These are phyloP conservation scores for Ceratosolen fusciceps DNA, from an alignment of 1,140 invertebrate genomes.

Conservation along the genomic window DNA sequence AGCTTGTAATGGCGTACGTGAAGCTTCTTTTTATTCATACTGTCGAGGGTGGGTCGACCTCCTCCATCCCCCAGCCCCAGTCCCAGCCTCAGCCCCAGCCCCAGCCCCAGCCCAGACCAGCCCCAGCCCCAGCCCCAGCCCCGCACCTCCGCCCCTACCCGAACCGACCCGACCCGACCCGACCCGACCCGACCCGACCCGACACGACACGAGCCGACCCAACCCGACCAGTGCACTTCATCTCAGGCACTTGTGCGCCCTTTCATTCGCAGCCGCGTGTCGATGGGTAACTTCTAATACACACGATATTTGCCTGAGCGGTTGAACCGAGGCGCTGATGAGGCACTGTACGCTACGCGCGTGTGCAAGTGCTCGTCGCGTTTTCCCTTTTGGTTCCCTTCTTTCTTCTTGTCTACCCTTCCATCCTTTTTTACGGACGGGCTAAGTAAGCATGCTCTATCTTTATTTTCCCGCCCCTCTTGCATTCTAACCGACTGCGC, in stretches of 20 bases:
- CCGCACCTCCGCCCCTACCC: no score
- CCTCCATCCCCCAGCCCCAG: no score
- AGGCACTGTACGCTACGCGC: neutral
- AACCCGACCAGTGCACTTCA: no score
- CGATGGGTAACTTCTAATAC: neutral
- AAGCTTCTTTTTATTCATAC: neutral
- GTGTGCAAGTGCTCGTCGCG: neutral
- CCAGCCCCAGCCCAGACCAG: no score
- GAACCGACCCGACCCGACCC: no score
- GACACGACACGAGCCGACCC: no score
- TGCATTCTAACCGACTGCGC: no score
- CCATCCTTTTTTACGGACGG: neutral
- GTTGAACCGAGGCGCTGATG: neutral
- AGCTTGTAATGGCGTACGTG: neutral
- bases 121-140: no score
- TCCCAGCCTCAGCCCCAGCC: no score
- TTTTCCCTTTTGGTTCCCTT: neutral
- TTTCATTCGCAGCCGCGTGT: neutral
- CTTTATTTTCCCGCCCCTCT: neutral
- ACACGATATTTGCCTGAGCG: neutral
- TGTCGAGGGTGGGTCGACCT: neutral
- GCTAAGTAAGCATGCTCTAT: neutral
- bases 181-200: no score
- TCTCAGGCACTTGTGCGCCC: neutral
- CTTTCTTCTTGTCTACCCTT: neutral